Evolutionary conservation across 2,113 vertebrate species (phyloP).

Genomic region (Petrocephalus zakoni): DNA sequence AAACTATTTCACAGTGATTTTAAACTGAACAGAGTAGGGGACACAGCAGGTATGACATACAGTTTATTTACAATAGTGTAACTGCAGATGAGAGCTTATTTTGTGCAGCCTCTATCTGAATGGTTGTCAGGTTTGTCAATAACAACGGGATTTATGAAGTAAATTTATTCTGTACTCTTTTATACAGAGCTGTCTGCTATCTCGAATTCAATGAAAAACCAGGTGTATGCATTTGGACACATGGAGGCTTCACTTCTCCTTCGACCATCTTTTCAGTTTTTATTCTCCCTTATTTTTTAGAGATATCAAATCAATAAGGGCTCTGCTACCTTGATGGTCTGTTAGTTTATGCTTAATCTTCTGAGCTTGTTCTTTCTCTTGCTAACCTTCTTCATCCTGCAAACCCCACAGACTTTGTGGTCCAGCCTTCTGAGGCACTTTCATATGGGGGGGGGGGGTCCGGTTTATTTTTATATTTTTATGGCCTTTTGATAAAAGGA

Average conservation of each 20-base stretch:
- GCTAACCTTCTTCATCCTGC: not conserved
- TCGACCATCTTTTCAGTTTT: constrained; percentile 31
- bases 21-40: not conserved
- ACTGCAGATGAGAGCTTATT: not conserved
- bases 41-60: not conserved
- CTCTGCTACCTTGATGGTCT: constrained; percentile 41
- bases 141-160: not conserved
- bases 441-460: not conserved
- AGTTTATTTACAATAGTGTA: not conserved
- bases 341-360: not conserved
- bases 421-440: not conserved
- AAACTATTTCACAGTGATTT: not conserved
- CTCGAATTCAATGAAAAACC: not conserved
- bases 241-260: not conserved
- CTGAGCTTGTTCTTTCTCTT: not conserved
- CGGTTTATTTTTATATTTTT: constrained; percentile 8
- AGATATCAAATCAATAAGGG: constrained; percentile 53
- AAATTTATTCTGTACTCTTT: not conserved
- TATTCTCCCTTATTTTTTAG: constrained; percentile 30
- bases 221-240: not conserved
- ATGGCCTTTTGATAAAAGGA: constrained; percentile 13
- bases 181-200: not conserved
- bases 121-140: not conserved
- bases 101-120: not conserved
- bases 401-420: not conserved